These are phyloP conservation scores for Synergus itoensis DNA, from an alignment of 2,888 invertebrate genomes.

Conservation along the genomic window DNA sequence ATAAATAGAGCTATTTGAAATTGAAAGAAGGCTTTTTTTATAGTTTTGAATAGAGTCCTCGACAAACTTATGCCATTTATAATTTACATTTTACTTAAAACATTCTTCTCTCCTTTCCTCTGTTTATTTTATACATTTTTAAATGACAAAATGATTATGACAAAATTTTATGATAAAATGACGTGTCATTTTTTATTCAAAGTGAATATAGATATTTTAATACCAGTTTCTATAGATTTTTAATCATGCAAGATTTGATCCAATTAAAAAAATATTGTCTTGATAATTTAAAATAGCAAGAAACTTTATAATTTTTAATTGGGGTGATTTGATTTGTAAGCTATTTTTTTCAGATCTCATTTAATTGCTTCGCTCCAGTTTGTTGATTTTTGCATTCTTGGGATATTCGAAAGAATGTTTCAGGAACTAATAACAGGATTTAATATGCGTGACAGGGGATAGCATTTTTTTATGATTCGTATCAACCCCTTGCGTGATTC, in stretches of 20 bases:
- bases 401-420: neutral
- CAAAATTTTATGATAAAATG: too few relatives aligned
- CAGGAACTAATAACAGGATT: neutral
- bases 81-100: neutral
- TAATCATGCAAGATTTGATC: too few relatives aligned
- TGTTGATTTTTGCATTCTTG: neutral
- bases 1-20: too few relatives aligned
- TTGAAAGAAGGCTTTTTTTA: too few relatives aligned
- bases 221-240: neutral
- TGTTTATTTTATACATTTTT: neutral
- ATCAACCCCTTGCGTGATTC: neutral
- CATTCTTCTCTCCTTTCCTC: neutral
- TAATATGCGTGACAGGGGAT: slow-evolving; percentile 17
- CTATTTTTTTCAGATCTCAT: neutral
- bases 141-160: too few relatives aligned
- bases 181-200: too few relatives aligned
- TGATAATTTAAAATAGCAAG: too few relatives aligned
- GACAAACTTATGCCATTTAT: too few relatives aligned
- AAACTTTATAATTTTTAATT: neutral
- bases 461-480: slow-evolving; percentile 2
- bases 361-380: neutral
- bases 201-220: neutral
- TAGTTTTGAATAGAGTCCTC: too few relatives aligned
- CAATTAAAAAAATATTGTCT: too few relatives aligned
- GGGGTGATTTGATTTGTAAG: neutral